Evolutionary conservation across 2,113 vertebrate genomes (phyloP).

Genomic region (Colistium nudipinnis): DNA sequence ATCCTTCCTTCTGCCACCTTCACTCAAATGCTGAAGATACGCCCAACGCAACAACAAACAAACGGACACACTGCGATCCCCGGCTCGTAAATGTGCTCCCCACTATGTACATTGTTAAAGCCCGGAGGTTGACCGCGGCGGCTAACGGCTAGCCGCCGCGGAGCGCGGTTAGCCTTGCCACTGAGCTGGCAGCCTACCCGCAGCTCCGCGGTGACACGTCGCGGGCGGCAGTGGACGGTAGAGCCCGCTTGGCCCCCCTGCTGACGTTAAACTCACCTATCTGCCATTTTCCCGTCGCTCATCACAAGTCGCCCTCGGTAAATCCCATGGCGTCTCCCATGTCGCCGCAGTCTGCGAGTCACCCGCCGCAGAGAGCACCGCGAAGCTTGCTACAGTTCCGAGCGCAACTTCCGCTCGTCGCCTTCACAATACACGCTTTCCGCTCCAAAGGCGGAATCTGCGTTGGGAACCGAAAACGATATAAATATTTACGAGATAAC

Average conservation of each 20-base stretch:
- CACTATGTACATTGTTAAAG: background rate
- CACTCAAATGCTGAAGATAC: background rate
- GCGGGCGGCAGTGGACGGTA: background rate
- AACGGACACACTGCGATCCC: background rate
- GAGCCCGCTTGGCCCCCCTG: too few relatives aligned
- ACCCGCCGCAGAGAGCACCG: conserved; percentile 33
- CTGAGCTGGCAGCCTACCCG: conserved; percentile 21
- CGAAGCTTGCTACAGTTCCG: rapidly evolving
- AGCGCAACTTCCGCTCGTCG: background rate
- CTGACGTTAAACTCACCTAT: conserved; percentile 63
- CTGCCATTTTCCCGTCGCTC: conserved; percentile 65
- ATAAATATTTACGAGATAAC: background rate
- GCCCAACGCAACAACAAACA: background rate
- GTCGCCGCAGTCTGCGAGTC: conserved; percentile 68
- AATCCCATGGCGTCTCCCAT: conserved; percentile 65
- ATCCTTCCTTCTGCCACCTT: background rate
- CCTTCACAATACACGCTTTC: conserved; percentile 54
- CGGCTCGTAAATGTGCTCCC: background rate
- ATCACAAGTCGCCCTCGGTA: conserved; percentile 47
- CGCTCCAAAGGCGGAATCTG: background rate
- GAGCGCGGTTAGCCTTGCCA: conserved; percentile 36
- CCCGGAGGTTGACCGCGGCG: conserved; percentile 4
- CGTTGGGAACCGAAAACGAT: too few relatives aligned
- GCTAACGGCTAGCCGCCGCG: conserved; percentile 41
- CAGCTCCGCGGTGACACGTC: background rate